Evolutionary conservation across 2,888 invertebrate species (phyloP).

Genomic region (Yponomeuta evonymella): DNA sequence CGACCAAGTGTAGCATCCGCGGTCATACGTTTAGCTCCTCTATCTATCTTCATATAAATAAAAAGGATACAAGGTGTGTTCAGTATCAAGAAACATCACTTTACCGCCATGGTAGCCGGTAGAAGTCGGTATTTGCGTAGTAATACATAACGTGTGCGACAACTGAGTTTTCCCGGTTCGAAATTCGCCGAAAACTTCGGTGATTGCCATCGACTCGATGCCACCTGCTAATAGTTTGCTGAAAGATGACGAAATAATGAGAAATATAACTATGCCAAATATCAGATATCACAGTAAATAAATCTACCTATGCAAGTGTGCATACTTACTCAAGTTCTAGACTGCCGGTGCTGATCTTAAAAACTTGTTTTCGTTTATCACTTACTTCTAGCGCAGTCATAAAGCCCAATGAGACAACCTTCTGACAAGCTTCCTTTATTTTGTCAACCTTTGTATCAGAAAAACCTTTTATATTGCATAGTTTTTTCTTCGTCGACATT

Average conservation of each 20-base stretch:
- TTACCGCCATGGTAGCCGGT: slow-evolving; percentile 85
- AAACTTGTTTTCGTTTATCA: slow-evolving; percentile 82
- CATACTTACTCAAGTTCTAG: slow-evolving; percentile 80
- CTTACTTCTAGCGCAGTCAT: slow-evolving; percentile 85
- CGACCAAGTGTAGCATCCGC: neutral
- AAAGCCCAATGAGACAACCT: slow-evolving; percentile 79
- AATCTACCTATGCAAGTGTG: neutral
- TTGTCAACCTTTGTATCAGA: slow-evolving; percentile 86
- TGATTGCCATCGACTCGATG: slow-evolving; percentile 89
- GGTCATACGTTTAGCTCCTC: neutral
- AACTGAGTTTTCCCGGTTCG: slow-evolving; percentile 89
- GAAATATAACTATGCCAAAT: too few species aligned
- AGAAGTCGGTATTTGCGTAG: slow-evolving; percentile 82
- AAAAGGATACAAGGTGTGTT: slow-evolving; percentile 89
- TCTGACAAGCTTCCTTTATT: slow-evolving; percentile 85
- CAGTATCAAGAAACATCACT: slow-evolving; percentile 88
- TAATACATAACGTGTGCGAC: slow-evolving; percentile 87
- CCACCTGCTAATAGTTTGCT: slow-evolving; percentile 87
- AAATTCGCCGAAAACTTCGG: slow-evolving; percentile 90
- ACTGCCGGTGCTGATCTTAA: slow-evolving; percentile 81
- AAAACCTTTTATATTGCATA: slow-evolving; percentile 84
- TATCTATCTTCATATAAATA: neutral
- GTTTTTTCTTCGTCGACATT: slow-evolving; percentile 85
- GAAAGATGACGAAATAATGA: slow-evolving; percentile 21
- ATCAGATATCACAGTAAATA: too few species aligned